Conservation (phyloP, 64 coral and sea anemone genomes). For the Hydrozoanthus tunicans region DNA sequence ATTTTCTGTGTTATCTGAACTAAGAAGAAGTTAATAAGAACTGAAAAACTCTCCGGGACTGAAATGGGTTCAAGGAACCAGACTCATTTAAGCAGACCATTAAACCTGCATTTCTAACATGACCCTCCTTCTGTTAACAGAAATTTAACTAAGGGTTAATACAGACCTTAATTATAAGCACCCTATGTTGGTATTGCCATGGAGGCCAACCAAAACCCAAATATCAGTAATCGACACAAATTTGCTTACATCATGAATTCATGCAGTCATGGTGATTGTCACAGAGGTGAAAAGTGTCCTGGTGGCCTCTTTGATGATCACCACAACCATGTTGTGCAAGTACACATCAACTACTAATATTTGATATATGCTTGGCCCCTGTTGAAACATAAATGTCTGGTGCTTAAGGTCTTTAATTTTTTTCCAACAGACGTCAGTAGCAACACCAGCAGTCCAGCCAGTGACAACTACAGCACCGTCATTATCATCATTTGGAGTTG, state of each 20-base stretch:
- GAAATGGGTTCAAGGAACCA: too few species aligned
- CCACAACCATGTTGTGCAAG: background rate
- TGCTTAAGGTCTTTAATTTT: background rate
- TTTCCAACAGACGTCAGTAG: background rate
- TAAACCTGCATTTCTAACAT: background rate
- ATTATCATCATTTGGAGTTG: background rate
- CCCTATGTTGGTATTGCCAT: background rate
- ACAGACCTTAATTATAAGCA: background rate
- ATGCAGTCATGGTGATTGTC: background rate
- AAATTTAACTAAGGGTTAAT: background rate
- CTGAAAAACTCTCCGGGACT: too few species aligned
- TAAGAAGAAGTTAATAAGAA: too few species aligned
- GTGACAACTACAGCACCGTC: background rate
- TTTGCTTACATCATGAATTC: background rate
- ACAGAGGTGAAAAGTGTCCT: too few species aligned
- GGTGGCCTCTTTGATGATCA: background rate
- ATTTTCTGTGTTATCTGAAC: too few species aligned
- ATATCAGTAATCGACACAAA: background rate
- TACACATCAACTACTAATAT: too few species aligned
- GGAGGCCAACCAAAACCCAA: too few species aligned
- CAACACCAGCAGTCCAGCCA: background rate
- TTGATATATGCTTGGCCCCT: background rate
- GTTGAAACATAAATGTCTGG: background rate
- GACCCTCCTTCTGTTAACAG: background rate
- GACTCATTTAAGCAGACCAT: too few species aligned